A percentile compares a stretch with the other conserved stretches of the same genome.
These are phyloP conservation scores for Rhabditoides inermis DNA, from an alignment of 2,888 invertebrate genomes.

Conservation along the genomic window DNA sequence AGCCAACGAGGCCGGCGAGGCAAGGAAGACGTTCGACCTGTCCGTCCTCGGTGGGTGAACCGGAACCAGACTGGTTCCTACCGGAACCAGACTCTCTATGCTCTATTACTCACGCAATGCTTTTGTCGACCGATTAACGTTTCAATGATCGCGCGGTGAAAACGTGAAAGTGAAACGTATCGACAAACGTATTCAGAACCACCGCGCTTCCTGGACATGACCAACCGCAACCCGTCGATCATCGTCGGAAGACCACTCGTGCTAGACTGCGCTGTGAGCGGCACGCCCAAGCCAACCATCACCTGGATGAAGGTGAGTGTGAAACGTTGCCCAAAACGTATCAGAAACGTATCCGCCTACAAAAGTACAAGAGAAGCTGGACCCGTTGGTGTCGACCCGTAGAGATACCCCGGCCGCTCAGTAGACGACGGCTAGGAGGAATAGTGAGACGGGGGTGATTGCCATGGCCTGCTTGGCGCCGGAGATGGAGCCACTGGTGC, in stretches of 20 bases:
- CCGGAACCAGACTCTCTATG: not conserved
- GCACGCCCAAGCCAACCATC: constrained; percentile 58
- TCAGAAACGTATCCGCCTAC: no score
- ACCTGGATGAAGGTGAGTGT: constrained; percentile 57
- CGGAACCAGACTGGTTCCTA: not conserved
- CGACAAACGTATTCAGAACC: constrained; percentile 49
- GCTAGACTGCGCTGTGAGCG: constrained; percentile 59
- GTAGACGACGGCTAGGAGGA: constrained; percentile 6
- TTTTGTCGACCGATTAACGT: not conserved
- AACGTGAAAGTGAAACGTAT: no score
- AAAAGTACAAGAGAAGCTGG: no score
- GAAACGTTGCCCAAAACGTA: no score
- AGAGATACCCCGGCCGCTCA: no score
- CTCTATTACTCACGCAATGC: not conserved
- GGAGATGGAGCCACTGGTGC: no score
- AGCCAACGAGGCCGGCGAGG: constrained; percentile 59
- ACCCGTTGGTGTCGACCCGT: no score
- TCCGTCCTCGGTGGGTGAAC: constrained; percentile 60
- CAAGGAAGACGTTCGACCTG: constrained; percentile 58
- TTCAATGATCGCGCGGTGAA: not conserved
- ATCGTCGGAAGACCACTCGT: constrained; percentile 59
- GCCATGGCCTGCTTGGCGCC: no score
- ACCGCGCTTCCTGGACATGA: constrained; percentile 52
- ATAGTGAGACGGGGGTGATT: constrained; percentile 11
- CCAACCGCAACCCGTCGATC: constrained; percentile 48